phyloP scores from a whole-genome alignment of 1,140 invertebrate genomes.

The Dufourea novaeangliae region DNA sequence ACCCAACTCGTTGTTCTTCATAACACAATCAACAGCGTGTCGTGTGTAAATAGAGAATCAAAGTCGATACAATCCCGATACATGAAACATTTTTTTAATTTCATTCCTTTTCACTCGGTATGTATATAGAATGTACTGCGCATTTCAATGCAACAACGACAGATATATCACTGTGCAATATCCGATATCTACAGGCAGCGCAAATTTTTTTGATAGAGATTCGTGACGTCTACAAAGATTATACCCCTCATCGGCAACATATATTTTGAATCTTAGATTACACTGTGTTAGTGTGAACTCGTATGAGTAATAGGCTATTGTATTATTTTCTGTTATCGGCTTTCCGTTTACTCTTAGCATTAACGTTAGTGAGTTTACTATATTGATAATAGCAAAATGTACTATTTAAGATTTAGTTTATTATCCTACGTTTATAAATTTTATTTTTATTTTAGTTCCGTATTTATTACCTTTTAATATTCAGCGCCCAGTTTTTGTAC shows the following conservation, averaged over 20 bases:
- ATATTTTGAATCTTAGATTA: constrained; percentile 13
- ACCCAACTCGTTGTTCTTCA: background rate
- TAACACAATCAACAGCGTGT: background rate
- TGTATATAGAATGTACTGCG: constrained; percentile 19
- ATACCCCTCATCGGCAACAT: background rate
- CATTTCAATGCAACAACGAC: constrained; percentile 20
- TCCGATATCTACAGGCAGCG: constrained; percentile 13
- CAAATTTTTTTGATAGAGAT: constrained; percentile 11
- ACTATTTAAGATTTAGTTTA: background rate
- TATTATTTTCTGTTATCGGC: background rate
- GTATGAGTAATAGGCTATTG: background rate
- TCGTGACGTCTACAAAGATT: constrained; percentile 16
- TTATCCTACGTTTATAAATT: background rate
- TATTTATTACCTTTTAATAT: background rate
- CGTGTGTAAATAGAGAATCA: background rate
- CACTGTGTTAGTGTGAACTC: background rate
- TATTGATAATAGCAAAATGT: background rate
- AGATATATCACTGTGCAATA: background rate
- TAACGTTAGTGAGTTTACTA: background rate
- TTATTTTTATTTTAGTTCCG: background rate
- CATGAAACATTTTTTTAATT: background rate
- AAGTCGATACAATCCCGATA: background rate
- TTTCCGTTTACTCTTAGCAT: no score
- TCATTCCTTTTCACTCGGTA: background rate
- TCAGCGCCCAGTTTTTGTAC: background rate